Evolutionary conservation across 1,140 invertebrate species (phyloP), one percentile per base, ranked within the genome.

Genomic region (Solen grandis): DNA sequence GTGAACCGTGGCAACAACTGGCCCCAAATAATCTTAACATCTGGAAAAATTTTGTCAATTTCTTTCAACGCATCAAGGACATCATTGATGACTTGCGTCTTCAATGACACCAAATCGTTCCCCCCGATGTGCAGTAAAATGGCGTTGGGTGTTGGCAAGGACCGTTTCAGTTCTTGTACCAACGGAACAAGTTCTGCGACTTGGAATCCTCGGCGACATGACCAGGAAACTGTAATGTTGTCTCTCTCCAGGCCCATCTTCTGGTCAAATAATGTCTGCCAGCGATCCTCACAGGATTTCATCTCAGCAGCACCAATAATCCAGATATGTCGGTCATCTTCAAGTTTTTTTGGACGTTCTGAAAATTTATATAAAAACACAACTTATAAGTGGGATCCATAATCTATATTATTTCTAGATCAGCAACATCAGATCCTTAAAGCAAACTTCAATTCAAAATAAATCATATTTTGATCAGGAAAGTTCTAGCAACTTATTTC

Each of bases 91-190:
- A 76, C 63, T 22, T 76, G n/a, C 5, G 5, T 0, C 8, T 36
- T 29, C 35, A 35, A 38, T 29, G 35, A 27, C 16, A 54, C 63
- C 41, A 78, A 29, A 31, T 78, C 75, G 55, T 65, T 57, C 16
- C 46, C 36, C 19, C 75, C 75, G n/a, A 78, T 54, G 31, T 78
- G 75, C 25, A 78, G 50, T 29, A 78, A 22, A 35, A 78, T 69
- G 54, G 41, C 65, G 33, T 78, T 22, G 5, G 75, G 75, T 10
- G 52, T 68, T 13, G 27, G 5, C 14, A 41, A 54, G 5, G 41
- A 46, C 1, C 16, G 38, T 13, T 55, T 60, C 75, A 60, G 59
- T 59, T 60, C 38, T 0, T 19, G 16, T 22, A 76, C 5, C 0
- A 25, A 14, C 3, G 29, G 27, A 13, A 46, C 16, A 4, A 73